A percentile compares a stretch with the other conserved stretches of the same genome.
Evolutionary conservation across 2,797 vertebrate genomes (phyloP).

Genomic region (Choloepus didactylus): DNA sequence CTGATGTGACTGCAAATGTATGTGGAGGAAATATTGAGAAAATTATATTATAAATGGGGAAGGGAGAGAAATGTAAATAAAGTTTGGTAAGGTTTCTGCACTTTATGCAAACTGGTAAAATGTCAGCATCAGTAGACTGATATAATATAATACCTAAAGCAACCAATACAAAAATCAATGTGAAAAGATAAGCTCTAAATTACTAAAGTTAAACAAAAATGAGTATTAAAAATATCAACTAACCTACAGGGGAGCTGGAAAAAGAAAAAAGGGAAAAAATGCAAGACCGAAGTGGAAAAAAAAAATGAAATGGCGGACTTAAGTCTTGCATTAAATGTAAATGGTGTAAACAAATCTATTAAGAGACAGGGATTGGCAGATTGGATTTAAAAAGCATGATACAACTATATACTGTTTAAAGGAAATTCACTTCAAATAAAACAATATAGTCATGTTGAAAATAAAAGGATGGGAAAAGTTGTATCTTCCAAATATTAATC

Average conservation of each 20-base stretch:
- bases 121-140: not conserved
- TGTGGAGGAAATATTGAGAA: not conserved
- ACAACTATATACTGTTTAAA: not conserved
- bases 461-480: not conserved
- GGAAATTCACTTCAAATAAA: not conserved
- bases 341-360: not conserved
- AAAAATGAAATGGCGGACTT: not conserved
- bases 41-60: not conserved
- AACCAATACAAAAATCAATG: not conserved
- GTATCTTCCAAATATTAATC: not conserved
- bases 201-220: not conserved
- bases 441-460: not conserved
- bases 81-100: not conserved
- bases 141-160: not conserved
- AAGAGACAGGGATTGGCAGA: not conserved
- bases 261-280: too few species aligned
- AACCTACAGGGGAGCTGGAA: not conserved
- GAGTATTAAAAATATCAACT: not conserved
- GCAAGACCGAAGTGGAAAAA: too few species aligned
- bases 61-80: not conserved
- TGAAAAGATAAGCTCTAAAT: not conserved
- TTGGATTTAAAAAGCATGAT: not conserved
- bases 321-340: constrained; percentile 5
- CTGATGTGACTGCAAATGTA: not conserved
- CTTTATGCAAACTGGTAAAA: not conserved